Conservation (phyloP, 2,888 invertebrate species). For the Nymphalis urticae region DNA sequence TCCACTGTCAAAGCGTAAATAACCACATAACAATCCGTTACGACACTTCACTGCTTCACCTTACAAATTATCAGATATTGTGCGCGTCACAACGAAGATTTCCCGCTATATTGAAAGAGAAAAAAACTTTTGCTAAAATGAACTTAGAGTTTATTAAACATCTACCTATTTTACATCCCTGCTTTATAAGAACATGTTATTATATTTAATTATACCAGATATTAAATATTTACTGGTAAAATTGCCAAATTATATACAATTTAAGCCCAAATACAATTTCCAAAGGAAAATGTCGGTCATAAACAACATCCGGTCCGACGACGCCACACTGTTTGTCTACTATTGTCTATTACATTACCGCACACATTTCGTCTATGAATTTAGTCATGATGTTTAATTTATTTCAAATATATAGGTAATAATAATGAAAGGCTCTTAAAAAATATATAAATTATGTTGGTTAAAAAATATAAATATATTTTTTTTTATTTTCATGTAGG, state of each 20-base stretch:
- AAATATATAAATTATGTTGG: no score
- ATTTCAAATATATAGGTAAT: not conserved
- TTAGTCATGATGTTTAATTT: not conserved
- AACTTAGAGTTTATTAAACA: slow-evolving; percentile 14
- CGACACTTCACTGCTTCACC: slow-evolving; percentile 60
- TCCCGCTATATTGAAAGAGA: slow-evolving; percentile 74
- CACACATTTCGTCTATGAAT: slow-evolving; percentile 20
- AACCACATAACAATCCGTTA: slow-evolving; percentile 71
- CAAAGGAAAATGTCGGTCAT: slow-evolving; percentile 74
- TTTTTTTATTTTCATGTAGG: no score
- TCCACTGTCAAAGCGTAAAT: slow-evolving; percentile 65
- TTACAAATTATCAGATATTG: slow-evolving; percentile 64
- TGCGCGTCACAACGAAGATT: slow-evolving; percentile 76
- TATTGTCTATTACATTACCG: slow-evolving; percentile 43
- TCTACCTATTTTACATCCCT: slow-evolving; percentile 13
- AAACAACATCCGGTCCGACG: slow-evolving; percentile 71
- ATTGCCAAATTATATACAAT: slow-evolving; percentile 47
- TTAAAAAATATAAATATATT: no score
- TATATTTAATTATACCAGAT: slow-evolving; percentile 31
- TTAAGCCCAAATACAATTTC: slow-evolving; percentile 56
- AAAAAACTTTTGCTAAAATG: slow-evolving; percentile 44
- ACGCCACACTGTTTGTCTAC: slow-evolving; percentile 67
- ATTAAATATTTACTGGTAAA: slow-evolving; percentile 39
- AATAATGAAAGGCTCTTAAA: not conserved
- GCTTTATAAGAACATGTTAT: slow-evolving; percentile 23